Evolutionary conservation across 2,888 invertebrate genomes (phyloP).

Genomic region (Geotrupes spiniger): DNA sequence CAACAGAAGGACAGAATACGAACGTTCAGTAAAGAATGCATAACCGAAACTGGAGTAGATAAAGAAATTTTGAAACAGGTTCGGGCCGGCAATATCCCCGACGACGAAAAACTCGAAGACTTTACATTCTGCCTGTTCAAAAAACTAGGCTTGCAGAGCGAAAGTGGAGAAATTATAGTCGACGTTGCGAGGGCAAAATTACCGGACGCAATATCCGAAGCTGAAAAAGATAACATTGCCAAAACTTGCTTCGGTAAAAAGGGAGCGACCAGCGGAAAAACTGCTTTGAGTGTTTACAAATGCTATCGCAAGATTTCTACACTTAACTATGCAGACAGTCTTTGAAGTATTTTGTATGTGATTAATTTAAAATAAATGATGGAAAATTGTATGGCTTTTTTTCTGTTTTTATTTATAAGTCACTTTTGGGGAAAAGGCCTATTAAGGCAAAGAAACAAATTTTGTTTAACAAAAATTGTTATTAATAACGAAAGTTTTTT

Average conservation of each 20-base stretch:
- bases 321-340: background rate
- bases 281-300: conserved; percentile 25
- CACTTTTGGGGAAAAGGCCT: too few relatives aligned
- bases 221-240: background rate
- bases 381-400: too few relatives aligned
- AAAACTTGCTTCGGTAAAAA: conserved; percentile 45
- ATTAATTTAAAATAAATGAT: too few relatives aligned
- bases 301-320: conserved; percentile 23
- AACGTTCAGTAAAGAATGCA: too few relatives aligned
- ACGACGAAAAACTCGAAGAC: conserved; percentile 31
- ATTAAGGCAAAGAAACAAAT: too few relatives aligned
- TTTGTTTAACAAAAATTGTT: too few relatives aligned
- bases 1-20: too few relatives aligned
- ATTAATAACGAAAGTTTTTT: too few relatives aligned
- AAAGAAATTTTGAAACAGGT: conserved; percentile 40
- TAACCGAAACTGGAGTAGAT: conserved; percentile 39
- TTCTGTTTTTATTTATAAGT: too few relatives aligned
- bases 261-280: conserved; percentile 41
- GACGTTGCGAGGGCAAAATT: conserved; percentile 7
- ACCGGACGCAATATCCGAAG: conserved; percentile 3
- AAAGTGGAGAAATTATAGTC: conserved; percentile 23
- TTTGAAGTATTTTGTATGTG: too few relatives aligned
- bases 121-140: conserved; percentile 33
- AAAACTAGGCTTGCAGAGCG: conserved; percentile 23
- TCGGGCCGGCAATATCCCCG: conserved; percentile 47